These are phyloP conservation scores for Crocodylus rhombifer DNA, from an alignment of 2,797 vertebrate genomes.

Conservation along the genomic window DNA sequence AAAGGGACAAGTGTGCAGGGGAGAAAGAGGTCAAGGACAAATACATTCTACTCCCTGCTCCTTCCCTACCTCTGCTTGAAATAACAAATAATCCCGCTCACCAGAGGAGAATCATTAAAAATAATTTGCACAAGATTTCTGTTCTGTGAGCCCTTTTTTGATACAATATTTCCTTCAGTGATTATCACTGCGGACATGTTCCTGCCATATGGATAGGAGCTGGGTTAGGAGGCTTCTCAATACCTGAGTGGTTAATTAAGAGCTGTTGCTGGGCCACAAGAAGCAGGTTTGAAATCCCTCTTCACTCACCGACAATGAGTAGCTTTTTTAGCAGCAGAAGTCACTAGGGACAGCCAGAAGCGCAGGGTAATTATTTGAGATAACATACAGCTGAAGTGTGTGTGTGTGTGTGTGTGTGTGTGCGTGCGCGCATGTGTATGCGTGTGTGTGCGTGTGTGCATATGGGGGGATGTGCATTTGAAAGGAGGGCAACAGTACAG, in stretches of 20 bases:
- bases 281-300: constrained; percentile 95
- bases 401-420: constrained; percentile 23
- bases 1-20: constrained; percentile 76
- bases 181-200: constrained; percentile 91
- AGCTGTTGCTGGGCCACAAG: constrained; percentile 95
- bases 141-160: constrained; percentile 89
- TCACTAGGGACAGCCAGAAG: constrained; percentile 94
- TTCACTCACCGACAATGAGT: constrained; percentile 88
- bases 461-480: constrained; percentile 81
- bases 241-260: constrained; percentile 99
- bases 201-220: constrained; percentile 96
- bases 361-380: constrained; percentile 98
- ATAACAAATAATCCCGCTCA: constrained; percentile 89
- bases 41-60: constrained; percentile 68
- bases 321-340: constrained; percentile 88
- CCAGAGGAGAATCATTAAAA: constrained; percentile 96
- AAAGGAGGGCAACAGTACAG: constrained; percentile 82
- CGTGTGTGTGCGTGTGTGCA: constrained; percentile 5
- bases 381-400: constrained; percentile 91
- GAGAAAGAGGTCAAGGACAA: constrained; percentile 84
- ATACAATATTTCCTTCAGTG: constrained; percentile 93
- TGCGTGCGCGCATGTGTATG: constrained; percentile 25
- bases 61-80: constrained; percentile 76
- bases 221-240: constrained; percentile 91
- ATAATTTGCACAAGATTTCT: constrained; percentile 95